Base-by-base conservation (phyloP, 1,140 invertebrate species). In the Intoshia linei region DNA sequence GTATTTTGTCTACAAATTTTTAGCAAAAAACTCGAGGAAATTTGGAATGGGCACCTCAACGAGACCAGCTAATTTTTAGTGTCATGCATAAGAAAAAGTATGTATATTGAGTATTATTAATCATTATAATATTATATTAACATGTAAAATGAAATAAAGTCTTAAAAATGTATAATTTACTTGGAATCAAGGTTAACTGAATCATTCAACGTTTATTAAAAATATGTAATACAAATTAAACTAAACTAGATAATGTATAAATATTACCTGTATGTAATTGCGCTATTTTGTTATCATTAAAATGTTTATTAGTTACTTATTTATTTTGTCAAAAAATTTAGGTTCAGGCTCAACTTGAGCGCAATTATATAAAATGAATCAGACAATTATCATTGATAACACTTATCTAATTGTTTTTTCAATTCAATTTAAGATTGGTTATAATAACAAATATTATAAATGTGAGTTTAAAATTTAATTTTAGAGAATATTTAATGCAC, bases 31-130 rank as follows among this genome's bases (percentile, higher is more conserved):
- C n/a, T n/a, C 52, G 74, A 17, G 74, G 74, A 10, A 76, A 71
- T 10, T 45, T 59, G 22, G 70, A 72, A 44, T 78, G 74, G 74
- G 74, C 74, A 1, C 74, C 74, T 13, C 74, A 73, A 0, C 56
- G 74, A 40, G 64, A 71, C 13, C 74, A 78, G 52, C 71, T 78
- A 36, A 75, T 77, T 38, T 74, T 75, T 46, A 74, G 70, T 11
- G 56, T 71, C 37, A 72, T 75, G 56, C 65, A 68, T 19, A 65
- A 18, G 65, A 65, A 71, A 73, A 62, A 64, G 63, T 62, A 39
- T 19, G 10, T 23, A 23, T 10, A 23, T 37, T 19, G 6, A 33
- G 1, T 32, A 36, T 23, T 11, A 30, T n/a, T 13, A 14, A 20
- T 17, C 25, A 42, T 41, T 27, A 19, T 34, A 27, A 17, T 29